phyloP scores from a whole-genome alignment of 1,140 invertebrate genomes.

The Watersipora subatra region DNA sequence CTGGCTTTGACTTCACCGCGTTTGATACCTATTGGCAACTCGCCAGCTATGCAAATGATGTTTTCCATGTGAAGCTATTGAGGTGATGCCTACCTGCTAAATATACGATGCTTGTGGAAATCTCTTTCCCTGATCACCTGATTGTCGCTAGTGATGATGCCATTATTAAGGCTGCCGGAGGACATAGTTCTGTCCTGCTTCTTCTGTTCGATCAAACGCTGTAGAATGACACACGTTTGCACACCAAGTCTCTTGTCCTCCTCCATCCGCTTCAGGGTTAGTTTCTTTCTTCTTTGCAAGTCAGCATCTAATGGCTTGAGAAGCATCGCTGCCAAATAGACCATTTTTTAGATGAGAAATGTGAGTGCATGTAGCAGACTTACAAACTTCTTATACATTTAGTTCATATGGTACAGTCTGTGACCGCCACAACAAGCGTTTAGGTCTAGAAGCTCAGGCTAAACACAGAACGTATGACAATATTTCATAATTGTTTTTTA shows the following conservation, averaged over 20 bases:
- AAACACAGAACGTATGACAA: no score
- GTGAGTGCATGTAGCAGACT: no score
- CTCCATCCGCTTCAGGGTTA: slow-evolving; percentile 25
- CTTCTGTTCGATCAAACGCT: slow-evolving; percentile 80
- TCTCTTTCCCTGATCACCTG: slow-evolving; percentile 62
- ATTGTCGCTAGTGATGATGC: slow-evolving; percentile 41
- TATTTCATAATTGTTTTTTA: no score
- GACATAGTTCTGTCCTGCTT: slow-evolving; percentile 48
- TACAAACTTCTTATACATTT: no score
- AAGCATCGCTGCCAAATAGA: slow-evolving; percentile 43
- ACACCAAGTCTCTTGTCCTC: slow-evolving; percentile 14
- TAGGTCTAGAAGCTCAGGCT: no score
- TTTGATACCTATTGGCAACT: no score
- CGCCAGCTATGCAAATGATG: no score
- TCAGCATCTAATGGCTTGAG: slow-evolving; percentile 68
- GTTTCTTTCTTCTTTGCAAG: slow-evolving; percentile 19
- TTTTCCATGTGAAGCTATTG: no score
- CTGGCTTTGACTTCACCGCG: no score
- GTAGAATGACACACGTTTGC: slow-evolving; percentile 42
- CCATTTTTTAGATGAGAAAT: no score
- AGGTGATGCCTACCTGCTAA: slow-evolving; percentile 43
- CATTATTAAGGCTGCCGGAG: slow-evolving; percentile 14
- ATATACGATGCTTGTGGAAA: slow-evolving; percentile 33
- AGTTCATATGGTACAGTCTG: no score
- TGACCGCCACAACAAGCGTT: no score